These are phyloP conservation scores for Hycleus cichorii DNA, from an alignment of 1,140 invertebrate species.

Conservation along the genomic window DNA sequence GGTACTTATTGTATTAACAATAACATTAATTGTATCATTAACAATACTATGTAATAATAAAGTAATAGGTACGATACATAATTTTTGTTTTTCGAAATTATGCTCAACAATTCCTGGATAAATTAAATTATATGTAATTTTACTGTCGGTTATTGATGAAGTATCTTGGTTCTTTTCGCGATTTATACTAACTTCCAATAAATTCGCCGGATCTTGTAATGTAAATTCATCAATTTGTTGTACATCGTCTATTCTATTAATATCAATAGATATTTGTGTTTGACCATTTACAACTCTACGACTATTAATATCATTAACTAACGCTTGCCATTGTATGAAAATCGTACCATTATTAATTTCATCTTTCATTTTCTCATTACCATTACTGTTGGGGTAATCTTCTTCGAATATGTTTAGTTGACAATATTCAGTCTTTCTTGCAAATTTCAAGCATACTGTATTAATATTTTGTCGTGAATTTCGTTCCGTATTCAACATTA, in stretches of 20 bases:
- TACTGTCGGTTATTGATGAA: conserved; percentile 21
- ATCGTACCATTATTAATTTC: conserved; percentile 39
- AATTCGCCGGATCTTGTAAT: conserved; percentile 8
- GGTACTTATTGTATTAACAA: conserved; percentile 32
- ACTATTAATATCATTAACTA: conserved; percentile 38
- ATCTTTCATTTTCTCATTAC: conserved; percentile 6
- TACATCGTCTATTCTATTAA: conserved; percentile 17
- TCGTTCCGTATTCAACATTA: conserved; percentile 36
- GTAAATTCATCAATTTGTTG: conserved; percentile 4
- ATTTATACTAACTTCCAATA: conserved; percentile 8
- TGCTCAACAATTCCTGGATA: conserved; percentile 46
- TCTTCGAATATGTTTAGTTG: conserved; percentile 33
- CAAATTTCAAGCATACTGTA: conserved; percentile 34
- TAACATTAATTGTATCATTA: conserved; percentile 27
- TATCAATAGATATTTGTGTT: conserved; percentile 41
- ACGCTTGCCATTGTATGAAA: conserved; percentile 48
- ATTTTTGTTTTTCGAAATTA: conserved; percentile 44
- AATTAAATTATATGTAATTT: conserved; percentile 46
- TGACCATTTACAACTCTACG: conserved; percentile 44
- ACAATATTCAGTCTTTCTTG: conserved; percentile 29
- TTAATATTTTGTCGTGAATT: conserved; percentile 21
- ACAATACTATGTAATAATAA: conserved; percentile 42
- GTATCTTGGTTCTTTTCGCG: conserved; percentile 16
- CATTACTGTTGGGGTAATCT: conserved; percentile 3
- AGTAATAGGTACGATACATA: conserved; percentile 48